Evolutionary conservation across 2,113 vertebrate genomes (phyloP), one percentile per base, ranked within the genome.

Genomic region (Sturnus vulgaris): DNA sequence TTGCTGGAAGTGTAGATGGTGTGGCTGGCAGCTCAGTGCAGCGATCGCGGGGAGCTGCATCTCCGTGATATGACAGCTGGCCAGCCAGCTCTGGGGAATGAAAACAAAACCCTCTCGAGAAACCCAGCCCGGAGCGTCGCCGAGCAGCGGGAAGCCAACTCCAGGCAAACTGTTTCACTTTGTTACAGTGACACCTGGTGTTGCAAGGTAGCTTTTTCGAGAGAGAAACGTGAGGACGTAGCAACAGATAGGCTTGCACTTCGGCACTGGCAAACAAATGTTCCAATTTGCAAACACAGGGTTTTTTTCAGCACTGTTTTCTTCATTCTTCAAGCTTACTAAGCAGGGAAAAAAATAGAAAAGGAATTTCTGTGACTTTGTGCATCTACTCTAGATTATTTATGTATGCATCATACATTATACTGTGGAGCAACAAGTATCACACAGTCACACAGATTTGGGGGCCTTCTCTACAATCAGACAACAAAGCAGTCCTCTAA

Each of bases 161-260:
- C 40, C 11, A 14, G 49, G 19, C 5, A 23, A 33, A 19, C 6
- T 19, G 44, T 84, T 77, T 49, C 52, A 18, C 53, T 94, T 90
- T 86, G 69, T n/a, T 91, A 56, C 11, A 96, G 91, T 86, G 96
- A 97, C 97, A 96, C 60, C 95, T 96, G 80, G 80, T 79, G 96
- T 94, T 59, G 5, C 7, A 49, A 27, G 12, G 20, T 17, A 53
- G 37, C 12, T 33, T 68, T 28, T 21, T 12, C 3, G 8, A 15
- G 23, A 83, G 22, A 39, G 12, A 60, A 57, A 37, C 0, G 0
- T 1, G 16, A 42, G 7, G 15, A 39, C 1, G 1, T 14, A 39
- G 42, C n/a, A 24, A 6, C 3, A 33, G 33, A 47, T 73, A 35
- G 11, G 15, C 13, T 46, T 12, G 17, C 12, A 2, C 15, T 39